Evolutionary conservation across 2,113 vertebrate genomes (phyloP).

Genomic region (Festucalex cinctus): DNA sequence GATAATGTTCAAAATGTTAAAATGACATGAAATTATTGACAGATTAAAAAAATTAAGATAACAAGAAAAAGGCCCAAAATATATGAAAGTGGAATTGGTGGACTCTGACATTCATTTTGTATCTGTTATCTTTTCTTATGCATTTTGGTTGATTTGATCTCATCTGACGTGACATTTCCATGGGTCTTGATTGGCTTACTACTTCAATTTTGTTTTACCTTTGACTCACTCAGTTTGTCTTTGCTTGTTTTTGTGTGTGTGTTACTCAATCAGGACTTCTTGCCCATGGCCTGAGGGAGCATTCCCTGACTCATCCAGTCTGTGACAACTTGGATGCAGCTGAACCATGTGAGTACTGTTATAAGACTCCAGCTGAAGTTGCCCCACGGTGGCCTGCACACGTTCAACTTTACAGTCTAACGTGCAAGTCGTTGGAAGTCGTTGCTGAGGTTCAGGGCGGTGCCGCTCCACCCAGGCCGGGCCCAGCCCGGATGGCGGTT

Average conservation of each 20-base stretch:
- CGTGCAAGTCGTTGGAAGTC: background rate
- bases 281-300: slow-evolving; percentile 19
- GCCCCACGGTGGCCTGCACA: slow-evolving; percentile 29
- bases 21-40: too few relatives aligned
- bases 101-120: too few relatives aligned
- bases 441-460: too few relatives aligned
- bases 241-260: background rate
- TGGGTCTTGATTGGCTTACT: too few relatives aligned
- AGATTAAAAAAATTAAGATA: too few relatives aligned
- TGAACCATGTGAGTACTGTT: background rate
- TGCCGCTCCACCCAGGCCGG: slow-evolving; percentile 38
- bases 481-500: slow-evolving; percentile 50
- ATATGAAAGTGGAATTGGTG: too few relatives aligned
- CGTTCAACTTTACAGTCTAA: background rate
- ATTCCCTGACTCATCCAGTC: background rate
- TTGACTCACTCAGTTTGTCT: background rate
- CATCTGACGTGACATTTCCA: too few relatives aligned
- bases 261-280: background rate
- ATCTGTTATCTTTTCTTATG: too few relatives aligned
- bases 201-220: too few relatives aligned
- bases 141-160: too few relatives aligned
- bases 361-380: slow-evolving; percentile 18
- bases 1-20: too few relatives aligned
- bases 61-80: too few relatives aligned
- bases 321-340: background rate